Evolutionary conservation across 2,113 vertebrate genomes (phyloP), one percentile per base, ranked within the genome.

Genomic region (Cryptotis parvus): DNA sequence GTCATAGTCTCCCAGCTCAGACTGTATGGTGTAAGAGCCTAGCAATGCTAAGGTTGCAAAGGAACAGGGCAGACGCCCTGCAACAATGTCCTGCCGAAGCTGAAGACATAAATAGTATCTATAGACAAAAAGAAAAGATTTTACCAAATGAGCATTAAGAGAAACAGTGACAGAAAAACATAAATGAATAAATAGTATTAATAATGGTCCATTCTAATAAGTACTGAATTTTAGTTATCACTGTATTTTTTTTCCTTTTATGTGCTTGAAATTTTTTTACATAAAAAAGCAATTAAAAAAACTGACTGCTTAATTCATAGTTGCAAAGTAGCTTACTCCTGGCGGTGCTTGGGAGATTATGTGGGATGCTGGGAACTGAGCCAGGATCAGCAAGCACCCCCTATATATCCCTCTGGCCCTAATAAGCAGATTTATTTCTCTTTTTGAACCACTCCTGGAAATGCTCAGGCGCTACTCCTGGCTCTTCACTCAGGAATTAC

Each of bases 91-190:
- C 89, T 99, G 98, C 31, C 99, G 98, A 72, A 99, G 98, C 96
- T 99, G 99, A 52, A 99, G 98, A 97, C 99, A 99, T 82, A 99
- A 97, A 95, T 99, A 99, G 94, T 99, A 99, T 96, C 99, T 99
- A 94, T 29, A 92, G 73, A 26, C 22, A 87, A 66, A 90, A 55
- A 6, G 63, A 18, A 82, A 91, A 68, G 52, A 77, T 1, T 27
- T 77, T 43, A 73, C 27, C 61, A 74, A 37, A 41, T 92, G 37
- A 58, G 49, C 41, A 81, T 55, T 24, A 49, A 91, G 24, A 52
- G 7, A 86, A 20, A 61, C 3, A 37, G 63, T 41, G 11, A 1
- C 4, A 61, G 45, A 72, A 81, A 74, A 78, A 27, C 66, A 0
- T 20, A 1, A 11, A 29, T 77, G 85, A 92, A 33, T 85, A 86